A percentile compares a stretch with the other conserved stretches of the same genome.
Evolutionary conservation across 2,888 invertebrate genomes (phyloP).

Genomic region (Ormyrus labotus): DNA sequence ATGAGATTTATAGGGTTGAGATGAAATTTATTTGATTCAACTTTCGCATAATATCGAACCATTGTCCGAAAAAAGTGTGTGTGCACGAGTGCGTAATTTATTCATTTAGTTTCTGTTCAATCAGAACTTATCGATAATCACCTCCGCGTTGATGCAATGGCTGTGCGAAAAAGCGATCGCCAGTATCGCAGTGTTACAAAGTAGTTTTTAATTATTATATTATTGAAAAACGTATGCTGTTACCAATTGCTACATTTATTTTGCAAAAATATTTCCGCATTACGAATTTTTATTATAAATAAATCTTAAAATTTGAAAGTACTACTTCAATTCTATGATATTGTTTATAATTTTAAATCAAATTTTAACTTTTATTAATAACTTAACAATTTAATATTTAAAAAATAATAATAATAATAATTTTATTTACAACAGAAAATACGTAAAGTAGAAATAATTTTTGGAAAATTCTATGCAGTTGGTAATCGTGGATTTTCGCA

Average conservation of each 20-base stretch:
- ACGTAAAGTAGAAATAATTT: neutral
- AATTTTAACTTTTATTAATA: too few species aligned
- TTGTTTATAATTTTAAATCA: too few species aligned
- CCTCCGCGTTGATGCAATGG: conserved; percentile 8
- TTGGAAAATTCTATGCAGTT: conserved; percentile 6
- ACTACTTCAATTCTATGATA: too few species aligned
- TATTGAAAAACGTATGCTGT: conserved; percentile 30
- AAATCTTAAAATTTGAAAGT: too few species aligned
- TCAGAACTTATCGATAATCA: neutral
- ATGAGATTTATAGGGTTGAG: neutral
- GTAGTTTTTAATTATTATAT: conserved; percentile 22
- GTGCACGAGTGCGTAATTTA: conserved; percentile 19
- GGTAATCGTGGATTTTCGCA: conserved; percentile 14
- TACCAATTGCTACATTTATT: neutral
- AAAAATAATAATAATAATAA: too few species aligned
- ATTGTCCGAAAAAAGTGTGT: conserved; percentile 13
- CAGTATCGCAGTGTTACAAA: conserved; percentile 32
- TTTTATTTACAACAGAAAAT: too few species aligned
- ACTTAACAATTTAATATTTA: too few species aligned
- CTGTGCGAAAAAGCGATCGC: conserved; percentile 30
- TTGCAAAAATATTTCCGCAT: too few species aligned
- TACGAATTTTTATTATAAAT: too few species aligned
- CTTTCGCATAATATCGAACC: conserved; percentile 14
- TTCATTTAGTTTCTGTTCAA: conserved; percentile 8
- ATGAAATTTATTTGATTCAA: conserved; percentile 28